phyloP scores from a whole-genome alignment of 2,888 invertebrate genomes.

The Erebia ligea region DNA sequence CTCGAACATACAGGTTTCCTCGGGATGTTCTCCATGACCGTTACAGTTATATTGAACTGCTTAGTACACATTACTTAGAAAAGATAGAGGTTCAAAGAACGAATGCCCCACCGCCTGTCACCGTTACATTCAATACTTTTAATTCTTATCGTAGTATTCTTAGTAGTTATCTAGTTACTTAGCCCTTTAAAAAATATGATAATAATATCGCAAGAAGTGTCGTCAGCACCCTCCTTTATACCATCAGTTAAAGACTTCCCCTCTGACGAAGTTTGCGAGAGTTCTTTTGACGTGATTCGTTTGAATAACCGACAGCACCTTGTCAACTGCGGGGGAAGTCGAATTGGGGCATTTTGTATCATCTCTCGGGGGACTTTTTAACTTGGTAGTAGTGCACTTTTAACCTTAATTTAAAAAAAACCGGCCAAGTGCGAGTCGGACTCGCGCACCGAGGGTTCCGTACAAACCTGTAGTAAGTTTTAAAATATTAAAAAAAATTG shows the following conservation, averaged over 20 bases:
- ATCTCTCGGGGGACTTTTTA: conserved; percentile 22
- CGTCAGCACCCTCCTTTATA: conserved; percentile 4
- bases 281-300: conserved; percentile 35
- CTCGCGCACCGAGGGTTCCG: too few relatives aligned
- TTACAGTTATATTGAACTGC: too few relatives aligned
- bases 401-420: neutral
- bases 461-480: too few relatives aligned
- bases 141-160: too few relatives aligned
- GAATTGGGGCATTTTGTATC: conserved; percentile 29
- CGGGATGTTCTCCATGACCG: too few relatives aligned
- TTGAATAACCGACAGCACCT: conserved; percentile 30
- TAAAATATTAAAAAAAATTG: too few relatives aligned
- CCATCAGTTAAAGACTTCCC: conserved; percentile 23
- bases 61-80: too few relatives aligned
- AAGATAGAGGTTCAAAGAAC: too few relatives aligned
- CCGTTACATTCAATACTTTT: too few relatives aligned
- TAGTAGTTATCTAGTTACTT: neutral
- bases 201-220: conserved; percentile 11
- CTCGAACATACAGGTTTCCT: too few relatives aligned
- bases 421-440: too few relatives aligned
- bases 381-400: conserved; percentile 4
- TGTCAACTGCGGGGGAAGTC: conserved; percentile 25
- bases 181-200: neutral
- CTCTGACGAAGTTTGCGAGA: conserved; percentile 30
- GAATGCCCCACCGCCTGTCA: too few relatives aligned